These are phyloP conservation scores for Chrysogorgia sp. DNA, from an alignment of 92 coral and sea anemone genomes.

Conservation along the genomic window DNA sequence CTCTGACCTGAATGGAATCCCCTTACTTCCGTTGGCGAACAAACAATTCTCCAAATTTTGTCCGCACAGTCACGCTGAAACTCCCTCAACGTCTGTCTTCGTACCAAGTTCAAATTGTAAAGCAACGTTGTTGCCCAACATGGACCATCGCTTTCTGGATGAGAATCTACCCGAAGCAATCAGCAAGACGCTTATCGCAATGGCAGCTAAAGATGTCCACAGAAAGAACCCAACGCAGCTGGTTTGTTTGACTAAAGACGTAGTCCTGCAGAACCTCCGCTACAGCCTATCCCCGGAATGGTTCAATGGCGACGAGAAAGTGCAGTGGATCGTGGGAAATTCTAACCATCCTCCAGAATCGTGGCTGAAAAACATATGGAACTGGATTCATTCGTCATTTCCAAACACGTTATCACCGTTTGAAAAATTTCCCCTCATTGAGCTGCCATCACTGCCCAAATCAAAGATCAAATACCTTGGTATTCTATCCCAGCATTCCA, in stretches of 20 bases:
- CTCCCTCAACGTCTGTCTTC: constrained; percentile 63
- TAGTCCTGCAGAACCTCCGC: constrained; percentile 9
- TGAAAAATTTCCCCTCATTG: constrained; percentile 46
- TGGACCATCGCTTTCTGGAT: constrained; percentile 72
- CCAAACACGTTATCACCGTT: constrained; percentile 29
- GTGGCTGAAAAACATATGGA: constrained; percentile 51
- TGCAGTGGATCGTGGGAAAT: constrained; percentile 30
- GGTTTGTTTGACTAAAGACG: constrained; percentile 28
- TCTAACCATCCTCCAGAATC: constrained; percentile 48
- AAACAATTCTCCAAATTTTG: constrained; percentile 68
- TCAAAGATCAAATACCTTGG: constrained; percentile 18
- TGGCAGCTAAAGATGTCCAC: constrained; percentile 25
- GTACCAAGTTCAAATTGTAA: constrained; percentile 71
- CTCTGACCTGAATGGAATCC: constrained; percentile 72
- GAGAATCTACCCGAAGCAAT: constrained; percentile 57
- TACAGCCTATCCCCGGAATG: constrained; percentile 43
- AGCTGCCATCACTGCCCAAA: neutral
- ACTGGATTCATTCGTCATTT: constrained; percentile 45
- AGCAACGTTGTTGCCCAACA: constrained; percentile 70
- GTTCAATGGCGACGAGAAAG: constrained; percentile 21
- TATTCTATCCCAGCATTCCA: constrained; percentile 35
- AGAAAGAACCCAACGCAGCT: constrained; percentile 27
- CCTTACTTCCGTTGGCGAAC: constrained; percentile 85
- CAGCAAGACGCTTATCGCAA: constrained; percentile 57
- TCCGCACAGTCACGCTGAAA: constrained; percentile 50